Evolutionary conservation across 2,797 vertebrate genomes (phyloP).

Genomic region (Gallinago stenura): DNA sequence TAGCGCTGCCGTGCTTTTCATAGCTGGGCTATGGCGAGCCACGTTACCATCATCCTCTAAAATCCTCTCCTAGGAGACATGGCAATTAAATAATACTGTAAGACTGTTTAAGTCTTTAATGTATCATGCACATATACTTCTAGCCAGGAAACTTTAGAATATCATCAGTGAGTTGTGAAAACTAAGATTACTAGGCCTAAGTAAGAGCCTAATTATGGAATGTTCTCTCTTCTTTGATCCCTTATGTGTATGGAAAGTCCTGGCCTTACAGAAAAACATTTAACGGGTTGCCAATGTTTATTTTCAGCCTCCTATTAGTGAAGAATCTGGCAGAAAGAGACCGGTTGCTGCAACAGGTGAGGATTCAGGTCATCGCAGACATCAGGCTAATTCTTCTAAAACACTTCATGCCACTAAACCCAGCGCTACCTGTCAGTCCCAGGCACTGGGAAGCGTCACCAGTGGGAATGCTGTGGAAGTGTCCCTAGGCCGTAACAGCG

Average conservation of each 20-base stretch:
- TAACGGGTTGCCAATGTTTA: neutral
- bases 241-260: neutral
- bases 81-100: neutral
- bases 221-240: neutral
- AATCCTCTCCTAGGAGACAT: neutral
- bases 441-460: conserved; percentile 9
- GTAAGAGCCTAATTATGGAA: neutral
- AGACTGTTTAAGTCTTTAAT: neutral
- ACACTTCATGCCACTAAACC: conserved; percentile 55
- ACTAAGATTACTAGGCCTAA: neutral
- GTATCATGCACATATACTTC: rapidly evolving
- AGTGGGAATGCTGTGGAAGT: conserved; percentile 24
- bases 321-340: conserved; percentile 87
- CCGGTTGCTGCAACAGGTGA: conserved; percentile 81
- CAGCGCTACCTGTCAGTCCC: conserved; percentile 54
- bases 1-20: rapidly evolving
- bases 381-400: conserved; percentile 80
- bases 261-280: neutral
- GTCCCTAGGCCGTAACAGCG: neutral
- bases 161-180: neutral
- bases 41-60: rapidly evolving
- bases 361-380: conserved; percentile 80
- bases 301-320: conserved; percentile 90
- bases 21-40: rapidly evolving
- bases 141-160: neutral